Base-by-base conservation (phyloP, 2,113 vertebrate genomes). In the Ochotona curzoniae region DNA sequence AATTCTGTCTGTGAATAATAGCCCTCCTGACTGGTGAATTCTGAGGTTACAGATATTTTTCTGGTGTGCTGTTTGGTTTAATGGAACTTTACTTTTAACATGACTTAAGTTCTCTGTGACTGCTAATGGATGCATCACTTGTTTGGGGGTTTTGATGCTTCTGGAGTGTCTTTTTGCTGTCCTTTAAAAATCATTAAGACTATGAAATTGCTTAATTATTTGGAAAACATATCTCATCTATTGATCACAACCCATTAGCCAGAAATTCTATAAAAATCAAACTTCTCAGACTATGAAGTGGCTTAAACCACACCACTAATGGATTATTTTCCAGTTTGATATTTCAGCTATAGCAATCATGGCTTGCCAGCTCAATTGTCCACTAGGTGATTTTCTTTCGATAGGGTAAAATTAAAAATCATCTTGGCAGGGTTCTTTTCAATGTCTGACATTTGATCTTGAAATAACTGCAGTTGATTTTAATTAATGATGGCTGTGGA, bases 241-340 rank as follows among this genome's bases (percentile, higher is more conserved):
- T 44, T 83, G 30, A 69, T 7, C 11, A 57, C 1, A 91, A 49
- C 23, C 80, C 61, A 80, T 78, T 6, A 57, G 83, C 21, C 1
- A 66, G 5, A 87, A 80, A 87, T 80, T 82, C 89, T 60, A 82
- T 51, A n/a, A 66, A 44, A 90, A 35, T 64, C 66, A 70, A 93
- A 44, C 2, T 5, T 74, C 91, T 79, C n/a, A 69, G 30, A 47
- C 13, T 70, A 2, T 93, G 54, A 82, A 92, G 47, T 15, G 18
- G 82, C 78, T 88, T 76, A 38, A 92, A 6, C 12, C 30, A 49
- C 5, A 84, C 63, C 8, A 73, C 15, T 69, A 17, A 44, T n/a
- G 28, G 8, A 20, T 60, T 51, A 73, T 63, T 85, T 90, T 38
- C 49, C 17, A 25, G 0, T 83, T 75, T 79, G 10, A 5, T 47